A percentile compares a stretch with the other conserved stretches of the same genome.
Conservation (phyloP, 2,113 vertebrate genomes). For the Oophaga pumilio region DNA sequence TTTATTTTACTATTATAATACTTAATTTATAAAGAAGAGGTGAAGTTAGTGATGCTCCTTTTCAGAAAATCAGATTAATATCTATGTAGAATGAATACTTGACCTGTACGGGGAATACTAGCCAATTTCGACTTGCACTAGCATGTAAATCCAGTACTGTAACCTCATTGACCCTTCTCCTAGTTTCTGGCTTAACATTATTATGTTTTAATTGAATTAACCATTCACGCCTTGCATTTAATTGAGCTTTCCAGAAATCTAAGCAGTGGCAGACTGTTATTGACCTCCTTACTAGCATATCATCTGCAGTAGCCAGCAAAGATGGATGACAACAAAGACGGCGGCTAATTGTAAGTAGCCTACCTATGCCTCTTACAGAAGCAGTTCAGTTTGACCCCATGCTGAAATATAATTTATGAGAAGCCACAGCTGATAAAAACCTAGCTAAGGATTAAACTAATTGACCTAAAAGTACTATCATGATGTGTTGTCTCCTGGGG, state of each 20-base stretch:
- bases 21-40: no score
- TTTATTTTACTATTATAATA: no score
- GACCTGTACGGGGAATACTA: background rate
- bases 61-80: no score
- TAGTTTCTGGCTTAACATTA: background rate
- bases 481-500: constrained; percentile 23
- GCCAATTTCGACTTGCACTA: background rate
- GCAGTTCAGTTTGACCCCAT: constrained; percentile 21
- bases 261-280: constrained; percentile 11
- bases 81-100: background rate
- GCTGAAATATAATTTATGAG: constrained; percentile 40
- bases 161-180: background rate
- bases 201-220: constrained; percentile 43
- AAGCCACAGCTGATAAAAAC: constrained; percentile 21
- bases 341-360: constrained; percentile 35
- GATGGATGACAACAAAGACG: constrained; percentile 21
- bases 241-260: constrained; percentile 32
- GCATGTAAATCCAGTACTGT: background rate
- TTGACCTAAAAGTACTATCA: constrained; percentile 30
- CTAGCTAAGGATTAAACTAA: constrained; percentile 41
- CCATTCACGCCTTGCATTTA: constrained; percentile 29
- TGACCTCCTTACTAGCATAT: constrained; percentile 10
- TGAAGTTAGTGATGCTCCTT: no score
- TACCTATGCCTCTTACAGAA: constrained; percentile 5
- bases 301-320: background rate